These are phyloP conservation scores for Acanthis flammea DNA, from an alignment of 2,797 vertebrate genomes.

Conservation along the genomic window DNA sequence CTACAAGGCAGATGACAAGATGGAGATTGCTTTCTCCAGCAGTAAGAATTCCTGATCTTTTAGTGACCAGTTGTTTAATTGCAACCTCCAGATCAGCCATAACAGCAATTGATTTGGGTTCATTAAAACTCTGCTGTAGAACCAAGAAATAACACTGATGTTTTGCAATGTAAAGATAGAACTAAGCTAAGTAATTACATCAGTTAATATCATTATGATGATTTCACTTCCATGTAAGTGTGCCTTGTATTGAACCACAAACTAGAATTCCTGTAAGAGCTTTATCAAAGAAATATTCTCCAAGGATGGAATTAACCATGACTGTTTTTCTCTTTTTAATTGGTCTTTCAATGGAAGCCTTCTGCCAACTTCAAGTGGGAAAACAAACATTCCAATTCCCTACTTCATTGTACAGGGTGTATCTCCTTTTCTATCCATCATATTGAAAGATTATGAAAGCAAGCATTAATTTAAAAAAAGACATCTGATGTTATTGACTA, in stretches of 20 bases:
- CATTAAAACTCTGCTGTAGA: neutral
- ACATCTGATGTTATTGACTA: neutral
- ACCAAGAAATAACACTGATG: neutral
- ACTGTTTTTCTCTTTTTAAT: neutral
- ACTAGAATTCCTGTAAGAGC: neutral
- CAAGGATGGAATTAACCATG: neutral
- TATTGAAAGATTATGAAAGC: neutral
- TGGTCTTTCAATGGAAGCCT: neutral
- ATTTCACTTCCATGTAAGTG: neutral
- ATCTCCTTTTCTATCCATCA: neutral
- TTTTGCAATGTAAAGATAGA: neutral
- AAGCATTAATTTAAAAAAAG: neutral
- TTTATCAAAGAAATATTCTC: neutral
- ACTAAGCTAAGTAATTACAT: neutral
- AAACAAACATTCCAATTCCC: neutral
- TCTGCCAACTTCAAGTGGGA: neutral
- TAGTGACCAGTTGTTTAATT: constrained; percentile 2
- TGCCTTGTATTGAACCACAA: neutral
- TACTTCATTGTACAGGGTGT: fast-evolving
- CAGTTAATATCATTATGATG: neutral
- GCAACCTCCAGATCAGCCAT: neutral
- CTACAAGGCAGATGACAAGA: neutral
- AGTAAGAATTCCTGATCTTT: neutral
- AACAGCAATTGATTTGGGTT: neutral
- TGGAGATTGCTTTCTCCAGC: neutral